Conservation (phyloP, 1,140 invertebrate species). For the Radopholus similis region DNA sequence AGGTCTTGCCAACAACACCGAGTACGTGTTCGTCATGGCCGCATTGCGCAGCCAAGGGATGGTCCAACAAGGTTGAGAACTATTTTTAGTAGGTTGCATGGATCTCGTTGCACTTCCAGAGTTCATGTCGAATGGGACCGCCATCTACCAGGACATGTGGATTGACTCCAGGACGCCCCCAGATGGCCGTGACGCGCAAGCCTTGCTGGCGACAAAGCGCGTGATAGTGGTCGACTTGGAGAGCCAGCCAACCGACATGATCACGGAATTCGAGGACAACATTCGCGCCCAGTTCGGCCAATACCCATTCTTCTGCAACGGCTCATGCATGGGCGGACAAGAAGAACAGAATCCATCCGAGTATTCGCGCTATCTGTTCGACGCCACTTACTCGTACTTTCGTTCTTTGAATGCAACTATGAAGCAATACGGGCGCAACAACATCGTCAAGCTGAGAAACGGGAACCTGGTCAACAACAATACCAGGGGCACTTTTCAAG, state of each 20-base stretch:
- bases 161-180: constrained; percentile 11
- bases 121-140: not conserved
- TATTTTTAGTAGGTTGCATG: not conserved
- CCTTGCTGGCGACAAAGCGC: constrained; percentile 15
- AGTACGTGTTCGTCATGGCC: constrained; percentile 35
- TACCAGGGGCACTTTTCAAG: not conserved
- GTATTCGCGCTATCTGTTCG: constrained; percentile 30
- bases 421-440: not conserved
- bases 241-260: not conserved
- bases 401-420: constrained; percentile 27
- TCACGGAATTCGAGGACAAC: constrained; percentile 30
- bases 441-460: not conserved
- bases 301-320: constrained; percentile 35
- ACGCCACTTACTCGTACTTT: constrained; percentile 33
- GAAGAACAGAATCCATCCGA: constrained; percentile 26
- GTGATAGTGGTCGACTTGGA: constrained; percentile 33
- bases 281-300: constrained; percentile 20
- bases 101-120: not conserved
- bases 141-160: constrained; percentile 21
- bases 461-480: constrained; percentile 2
- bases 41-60: constrained; percentile 39
- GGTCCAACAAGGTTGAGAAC: constrained; percentile 23
- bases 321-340: constrained; percentile 24
- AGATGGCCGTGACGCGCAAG: constrained; percentile 34
- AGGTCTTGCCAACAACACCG: constrained; percentile 25